Evolutionary conservation across 2,888 invertebrate genomes (phyloP), one percentile per base, ranked within the genome.

Genomic region (Acanthosepion esculentum): DNA sequence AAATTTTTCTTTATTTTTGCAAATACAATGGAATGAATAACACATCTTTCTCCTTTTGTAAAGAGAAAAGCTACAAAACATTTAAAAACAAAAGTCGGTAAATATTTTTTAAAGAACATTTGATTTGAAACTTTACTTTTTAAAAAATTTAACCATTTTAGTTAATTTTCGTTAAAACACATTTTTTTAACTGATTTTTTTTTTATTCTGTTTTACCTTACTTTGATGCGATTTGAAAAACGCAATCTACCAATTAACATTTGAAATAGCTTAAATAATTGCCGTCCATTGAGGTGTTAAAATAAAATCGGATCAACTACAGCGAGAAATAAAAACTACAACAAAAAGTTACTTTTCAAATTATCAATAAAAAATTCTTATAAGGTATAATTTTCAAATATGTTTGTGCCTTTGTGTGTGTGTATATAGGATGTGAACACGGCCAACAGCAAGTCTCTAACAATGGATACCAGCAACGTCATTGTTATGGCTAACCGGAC

Each of bases 1-100:
- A 78, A 33, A 78, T n/a, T 78, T 59, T 78, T 78, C 78, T 78
- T 78, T 78, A 78, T n/a, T 78, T 78, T 78, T 78, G 78, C 78
- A 33, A 78, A 78, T 12, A 78, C 78, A 78, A 78, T 64, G 20
- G 64, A 64, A 64, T 26, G 64, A 64, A 64, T 29, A 78, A 78
- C 78, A 64, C 26, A 33, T 78, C 33, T 78, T 78, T 78, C 78
- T 78, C 78, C 15, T n/a, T 78, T 78, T 78, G n/a, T 12, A n/a
- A 78, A 33, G 78, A 78, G 78, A 78, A 78, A 78, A 78, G 12
- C 78, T 33, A 78, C 78, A n/a, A 20, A 78, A 78, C n/a, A 78
- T 78, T 78, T 12, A 78, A n/a, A n/a, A 15, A 15, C 10, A n/a
- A 78, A 12, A n/a, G n/a, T 33, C n/a, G 33, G 33, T n/a, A n/a